Percentiles rank a stretch among this genome's conserved stretches.
Conservation (phyloP, 2,113 vertebrate species). For the Taurulus bubalis region DNA sequence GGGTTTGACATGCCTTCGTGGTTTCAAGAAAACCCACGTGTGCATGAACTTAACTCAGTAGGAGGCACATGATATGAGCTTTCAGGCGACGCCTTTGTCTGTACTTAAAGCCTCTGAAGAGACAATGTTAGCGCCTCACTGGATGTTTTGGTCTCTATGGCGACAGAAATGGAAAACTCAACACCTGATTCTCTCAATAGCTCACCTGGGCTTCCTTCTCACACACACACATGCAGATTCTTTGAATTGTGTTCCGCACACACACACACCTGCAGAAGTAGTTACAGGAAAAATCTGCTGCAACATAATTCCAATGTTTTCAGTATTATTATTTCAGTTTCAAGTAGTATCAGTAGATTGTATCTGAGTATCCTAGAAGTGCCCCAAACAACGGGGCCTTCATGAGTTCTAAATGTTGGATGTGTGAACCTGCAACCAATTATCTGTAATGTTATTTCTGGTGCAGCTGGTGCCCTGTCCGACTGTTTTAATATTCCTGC, state of each 20-base stretch:
- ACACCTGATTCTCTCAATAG: conserved; percentile 55
- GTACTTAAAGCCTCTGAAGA: conserved; percentile 35
- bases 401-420: conserved; percentile 18
- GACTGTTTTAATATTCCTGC: background rate
- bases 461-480: background rate
- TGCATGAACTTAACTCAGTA: conserved; percentile 13
- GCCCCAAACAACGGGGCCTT: background rate
- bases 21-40: background rate
- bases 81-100: conserved; percentile 25
- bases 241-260: background rate
- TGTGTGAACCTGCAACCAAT: conserved; percentile 16
- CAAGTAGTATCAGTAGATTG: background rate
- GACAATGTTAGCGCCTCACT: conserved; percentile 36
- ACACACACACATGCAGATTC: background rate
- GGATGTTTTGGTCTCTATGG: conserved; percentile 47
- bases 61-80: conserved; percentile 29
- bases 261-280: background rate
- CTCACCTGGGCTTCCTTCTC: conserved; percentile 48
- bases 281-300: background rate
- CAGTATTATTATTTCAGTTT: background rate
- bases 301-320: too few relatives aligned
- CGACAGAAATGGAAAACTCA: conserved; percentile 52
- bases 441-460: background rate
- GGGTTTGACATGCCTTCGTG: background rate
- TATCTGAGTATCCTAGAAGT: background rate